phyloP scores from a whole-genome alignment of 2,797 vertebrate species.

The Phylloscopus collybita region DNA sequence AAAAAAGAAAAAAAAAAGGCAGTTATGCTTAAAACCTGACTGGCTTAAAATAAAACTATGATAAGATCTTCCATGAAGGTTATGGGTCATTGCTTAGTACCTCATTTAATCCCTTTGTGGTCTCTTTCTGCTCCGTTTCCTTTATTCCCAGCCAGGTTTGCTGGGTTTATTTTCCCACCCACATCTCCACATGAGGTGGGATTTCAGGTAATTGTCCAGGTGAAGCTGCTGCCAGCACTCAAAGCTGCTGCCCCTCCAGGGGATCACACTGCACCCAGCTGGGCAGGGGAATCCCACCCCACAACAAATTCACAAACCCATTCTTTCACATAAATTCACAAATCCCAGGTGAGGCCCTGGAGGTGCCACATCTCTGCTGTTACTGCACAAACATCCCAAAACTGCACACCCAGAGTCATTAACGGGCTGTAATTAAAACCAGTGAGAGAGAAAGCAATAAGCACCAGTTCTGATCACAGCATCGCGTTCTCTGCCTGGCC shows the following conservation, averaged over 20 bases:
- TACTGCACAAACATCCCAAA: background rate
- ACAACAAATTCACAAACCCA: rapidly evolving
- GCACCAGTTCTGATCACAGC: background rate
- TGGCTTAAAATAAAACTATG: slow-evolving; percentile 43
- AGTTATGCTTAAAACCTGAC: background rate
- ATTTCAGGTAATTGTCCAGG: background rate
- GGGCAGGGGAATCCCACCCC: background rate
- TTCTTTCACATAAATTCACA: rapidly evolving
- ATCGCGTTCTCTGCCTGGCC: background rate
- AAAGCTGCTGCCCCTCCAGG: background rate
- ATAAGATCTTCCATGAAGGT: slow-evolving; percentile 43
- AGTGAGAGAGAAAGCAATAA: background rate
- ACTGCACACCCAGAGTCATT: background rate
- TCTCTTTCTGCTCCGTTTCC: slow-evolving; percentile 72
- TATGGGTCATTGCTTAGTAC: slow-evolving; percentile 70
- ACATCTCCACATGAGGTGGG: rapidly evolving
- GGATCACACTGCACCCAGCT: rapidly evolving
- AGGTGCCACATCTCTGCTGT: background rate
- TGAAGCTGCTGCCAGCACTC: background rate
- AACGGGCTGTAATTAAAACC: background rate
- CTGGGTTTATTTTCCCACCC: rapidly evolving
- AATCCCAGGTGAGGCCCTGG: background rate
- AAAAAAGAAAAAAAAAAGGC: background rate
- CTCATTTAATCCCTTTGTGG: slow-evolving; percentile 70
- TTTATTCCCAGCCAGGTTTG: background rate